Percentiles rank a stretch among this genome's conserved stretches.
Evolutionary conservation across 2,113 vertebrate genomes (phyloP).

Genomic region (Dolichotis patagonum): DNA sequence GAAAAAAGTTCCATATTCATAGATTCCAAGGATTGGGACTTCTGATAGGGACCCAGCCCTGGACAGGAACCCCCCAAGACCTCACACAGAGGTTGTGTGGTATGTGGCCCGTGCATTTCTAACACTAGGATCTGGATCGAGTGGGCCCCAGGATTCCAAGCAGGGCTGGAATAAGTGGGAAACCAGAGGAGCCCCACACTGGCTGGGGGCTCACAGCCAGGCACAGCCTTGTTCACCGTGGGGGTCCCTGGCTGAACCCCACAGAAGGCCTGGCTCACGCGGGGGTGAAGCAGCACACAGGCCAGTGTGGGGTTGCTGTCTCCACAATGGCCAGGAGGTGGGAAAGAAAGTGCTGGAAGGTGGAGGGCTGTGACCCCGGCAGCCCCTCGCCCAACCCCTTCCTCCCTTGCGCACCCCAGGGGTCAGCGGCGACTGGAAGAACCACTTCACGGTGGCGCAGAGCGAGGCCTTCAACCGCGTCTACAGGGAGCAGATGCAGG

Average conservation of each 20-base stretch:
- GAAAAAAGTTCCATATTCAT: neutral
- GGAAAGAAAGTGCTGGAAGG: fast-evolving
- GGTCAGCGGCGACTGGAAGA: slow-evolving; percentile 84
- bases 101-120: fast-evolving
- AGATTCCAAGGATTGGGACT: neutral
- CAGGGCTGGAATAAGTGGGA: neutral
- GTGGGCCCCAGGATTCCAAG: neutral
- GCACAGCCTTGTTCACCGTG: neutral
- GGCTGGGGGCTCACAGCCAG: neutral
- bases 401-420: slow-evolving; percentile 55
- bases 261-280: neutral
- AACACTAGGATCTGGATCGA: neutral
- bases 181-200: neutral
- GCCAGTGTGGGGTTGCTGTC: neutral
- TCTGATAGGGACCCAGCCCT: neutral
- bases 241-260: neutral
- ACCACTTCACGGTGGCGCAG: slow-evolving; percentile 83
- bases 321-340: no score
- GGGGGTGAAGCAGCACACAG: neutral
- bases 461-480: slow-evolving; percentile 79
- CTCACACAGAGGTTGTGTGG: neutral
- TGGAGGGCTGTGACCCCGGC: fast-evolving
- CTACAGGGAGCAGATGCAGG: slow-evolving; percentile 80
- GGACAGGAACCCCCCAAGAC: neutral
- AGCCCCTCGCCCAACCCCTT: neutral